These are phyloP conservation scores for Poicephalus meyeri DNA, from an alignment of 2,113 vertebrate genomes.

Conservation along the genomic window DNA sequence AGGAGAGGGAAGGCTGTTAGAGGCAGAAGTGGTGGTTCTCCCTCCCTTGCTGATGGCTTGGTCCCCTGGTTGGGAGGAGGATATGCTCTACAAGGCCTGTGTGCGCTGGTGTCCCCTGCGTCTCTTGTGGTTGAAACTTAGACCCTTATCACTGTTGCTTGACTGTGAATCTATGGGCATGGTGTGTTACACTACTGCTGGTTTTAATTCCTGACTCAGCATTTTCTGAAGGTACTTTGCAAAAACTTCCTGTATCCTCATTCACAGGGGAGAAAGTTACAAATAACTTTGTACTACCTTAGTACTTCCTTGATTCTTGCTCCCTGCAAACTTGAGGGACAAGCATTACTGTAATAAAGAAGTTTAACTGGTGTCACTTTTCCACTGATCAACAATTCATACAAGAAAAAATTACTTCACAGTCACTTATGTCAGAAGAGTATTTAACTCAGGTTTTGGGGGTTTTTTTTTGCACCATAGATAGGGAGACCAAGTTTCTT, in stretches of 20 bases:
- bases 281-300: fast-evolving
- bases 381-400: not conserved
- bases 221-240: not conserved
- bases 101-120: not conserved
- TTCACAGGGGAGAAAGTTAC: not conserved
- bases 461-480: not conserved
- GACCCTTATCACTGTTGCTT: not conserved
- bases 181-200: not conserved
- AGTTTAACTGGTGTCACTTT: not conserved
- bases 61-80: not conserved
- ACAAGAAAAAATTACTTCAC: not conserved
- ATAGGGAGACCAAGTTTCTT: too few species aligned
- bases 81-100: not conserved
- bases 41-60: not conserved
- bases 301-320: not conserved
- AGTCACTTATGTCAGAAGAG: not conserved
- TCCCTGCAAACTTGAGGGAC: not conserved
- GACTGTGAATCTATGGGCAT: too few species aligned
- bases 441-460: not conserved
- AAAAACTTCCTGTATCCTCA: not conserved
- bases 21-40: not conserved
- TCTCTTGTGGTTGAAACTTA: not conserved
- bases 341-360: not conserved
- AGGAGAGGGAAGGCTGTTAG: not conserved
- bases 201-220: not conserved